Conservation (phyloP, 1,140 invertebrate genomes). For the Ganaspis sp. region DNA sequence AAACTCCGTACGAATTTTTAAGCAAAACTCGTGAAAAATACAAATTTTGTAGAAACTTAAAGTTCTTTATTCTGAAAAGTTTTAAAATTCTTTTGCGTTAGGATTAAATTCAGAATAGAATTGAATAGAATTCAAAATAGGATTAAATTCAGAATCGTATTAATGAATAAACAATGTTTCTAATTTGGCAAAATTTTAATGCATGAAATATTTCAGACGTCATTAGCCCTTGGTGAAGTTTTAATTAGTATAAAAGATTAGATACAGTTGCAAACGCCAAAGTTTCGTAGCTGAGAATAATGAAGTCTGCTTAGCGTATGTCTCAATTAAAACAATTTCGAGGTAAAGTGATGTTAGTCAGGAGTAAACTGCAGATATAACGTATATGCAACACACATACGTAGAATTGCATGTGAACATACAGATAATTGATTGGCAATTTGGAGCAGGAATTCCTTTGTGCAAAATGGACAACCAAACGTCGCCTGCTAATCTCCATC, state of each 20-base stretch:
- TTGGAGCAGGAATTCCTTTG: constrained; percentile 15
- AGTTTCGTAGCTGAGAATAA: neutral
- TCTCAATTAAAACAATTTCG: neutral
- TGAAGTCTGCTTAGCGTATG: neutral
- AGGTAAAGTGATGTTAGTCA: neutral
- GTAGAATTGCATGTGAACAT: neutral
- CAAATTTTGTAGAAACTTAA: too few species aligned
- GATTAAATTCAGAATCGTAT: too few species aligned
- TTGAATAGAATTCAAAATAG: too few species aligned
- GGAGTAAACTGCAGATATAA: neutral
- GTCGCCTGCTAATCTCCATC: neutral
- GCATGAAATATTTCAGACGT: too few species aligned
- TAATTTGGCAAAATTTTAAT: too few species aligned
- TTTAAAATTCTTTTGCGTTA: too few species aligned
- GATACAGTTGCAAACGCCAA: neutral
- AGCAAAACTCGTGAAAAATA: too few species aligned
- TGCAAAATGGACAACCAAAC: neutral
- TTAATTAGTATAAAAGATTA: neutral
- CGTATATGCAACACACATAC: neutral
- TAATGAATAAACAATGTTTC: too few species aligned
- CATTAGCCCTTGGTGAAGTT: too few species aligned
- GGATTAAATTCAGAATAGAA: too few species aligned
- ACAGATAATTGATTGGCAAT: constrained; percentile 27
- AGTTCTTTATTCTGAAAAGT: too few species aligned
- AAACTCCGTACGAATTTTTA: too few species aligned